Conservation (phyloP, 2,113 vertebrate genomes). For the Sialia sialis region DNA sequence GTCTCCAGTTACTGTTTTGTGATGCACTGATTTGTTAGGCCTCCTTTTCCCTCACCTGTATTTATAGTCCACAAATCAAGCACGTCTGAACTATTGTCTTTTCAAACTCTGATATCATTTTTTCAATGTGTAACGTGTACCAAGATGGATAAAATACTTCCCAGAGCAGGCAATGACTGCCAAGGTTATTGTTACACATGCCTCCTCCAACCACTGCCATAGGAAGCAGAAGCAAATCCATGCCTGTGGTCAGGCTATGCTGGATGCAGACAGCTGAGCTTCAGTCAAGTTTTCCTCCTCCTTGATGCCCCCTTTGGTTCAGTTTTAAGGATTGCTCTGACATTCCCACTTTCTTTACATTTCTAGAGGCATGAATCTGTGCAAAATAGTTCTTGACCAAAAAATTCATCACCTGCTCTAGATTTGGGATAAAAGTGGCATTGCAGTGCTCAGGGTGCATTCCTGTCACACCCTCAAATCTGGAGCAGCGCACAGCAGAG, state of each 20-base stretch:
- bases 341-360: not conserved
- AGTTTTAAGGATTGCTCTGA: not conserved
- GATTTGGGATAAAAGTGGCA: not conserved
- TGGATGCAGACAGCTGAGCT: not conserved
- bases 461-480: not conserved
- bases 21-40: not conserved
- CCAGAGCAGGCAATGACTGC: not conserved
- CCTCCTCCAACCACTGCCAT: not conserved
- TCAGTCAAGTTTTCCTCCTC: not conserved
- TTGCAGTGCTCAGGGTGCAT: fast-evolving
- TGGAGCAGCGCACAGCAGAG: not conserved
- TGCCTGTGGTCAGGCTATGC: not conserved
- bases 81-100: not conserved
- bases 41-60: not conserved
- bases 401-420: not conserved
- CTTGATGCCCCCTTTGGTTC: not conserved
- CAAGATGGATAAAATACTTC: not conserved
- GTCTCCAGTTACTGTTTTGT: not conserved
- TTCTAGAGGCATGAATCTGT: not conserved
- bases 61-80: not conserved
- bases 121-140: not conserved
- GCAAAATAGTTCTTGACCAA: not conserved
- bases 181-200: fast-evolving
- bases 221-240: not conserved
- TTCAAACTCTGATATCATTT: not conserved